Percentiles rank a stretch among this genome's conserved stretches.
Conservation (phyloP, 1,140 invertebrate genomes). For the Platyscapa corneri region DNA sequence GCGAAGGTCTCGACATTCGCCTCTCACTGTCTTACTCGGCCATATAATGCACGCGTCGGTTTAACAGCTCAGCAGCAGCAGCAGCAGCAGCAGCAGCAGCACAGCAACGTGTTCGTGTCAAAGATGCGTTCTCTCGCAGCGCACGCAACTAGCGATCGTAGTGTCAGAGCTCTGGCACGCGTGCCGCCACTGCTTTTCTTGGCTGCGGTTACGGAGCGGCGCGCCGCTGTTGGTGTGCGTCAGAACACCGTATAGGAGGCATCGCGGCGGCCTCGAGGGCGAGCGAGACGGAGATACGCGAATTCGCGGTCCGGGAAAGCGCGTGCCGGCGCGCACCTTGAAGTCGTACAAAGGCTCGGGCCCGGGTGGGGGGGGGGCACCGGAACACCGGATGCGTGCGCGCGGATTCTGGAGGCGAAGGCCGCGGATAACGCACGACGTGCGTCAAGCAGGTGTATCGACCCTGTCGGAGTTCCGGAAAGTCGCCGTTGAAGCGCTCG, state of each 20-base stretch:
- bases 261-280: slow-evolving; percentile 6
- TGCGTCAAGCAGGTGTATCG: background rate
- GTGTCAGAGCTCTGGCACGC: slow-evolving; percentile 5
- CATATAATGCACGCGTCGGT: background rate
- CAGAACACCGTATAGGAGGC: background rate
- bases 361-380: background rate
- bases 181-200: slow-evolving; percentile 34
- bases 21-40: too few species aligned
- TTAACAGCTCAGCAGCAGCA: too few species aligned
- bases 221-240: background rate
- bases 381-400: background rate
- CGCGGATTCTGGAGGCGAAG: slow-evolving; percentile 4
- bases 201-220: background rate
- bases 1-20: slow-evolving; percentile 34
- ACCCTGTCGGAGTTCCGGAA: background rate
- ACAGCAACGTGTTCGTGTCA: slow-evolving; percentile 8
- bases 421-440: background rate
- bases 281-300: background rate
- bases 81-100: too few species aligned
- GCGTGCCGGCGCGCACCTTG: slow-evolving; percentile 50
- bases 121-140: background rate
- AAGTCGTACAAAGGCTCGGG: slow-evolving; percentile 8
- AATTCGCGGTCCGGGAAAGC: slow-evolving; percentile 12
- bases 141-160: too few species aligned
- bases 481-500: too few species aligned